phyloP scores from a whole-genome alignment of 2,797 vertebrate species.

The Fratercula arctica region DNA sequence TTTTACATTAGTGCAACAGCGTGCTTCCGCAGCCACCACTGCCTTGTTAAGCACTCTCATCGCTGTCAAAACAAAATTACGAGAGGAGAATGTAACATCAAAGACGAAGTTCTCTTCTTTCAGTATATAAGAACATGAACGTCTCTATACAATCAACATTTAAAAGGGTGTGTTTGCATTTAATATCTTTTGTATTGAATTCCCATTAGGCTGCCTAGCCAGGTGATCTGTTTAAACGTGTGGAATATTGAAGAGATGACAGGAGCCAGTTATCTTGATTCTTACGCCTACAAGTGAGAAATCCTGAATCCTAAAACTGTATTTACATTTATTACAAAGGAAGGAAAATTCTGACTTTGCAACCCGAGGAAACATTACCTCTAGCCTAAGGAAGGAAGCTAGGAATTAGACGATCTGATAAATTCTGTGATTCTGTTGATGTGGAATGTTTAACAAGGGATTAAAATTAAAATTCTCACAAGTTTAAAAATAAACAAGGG shows the following conservation, averaged over 20 bases:
- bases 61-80: not conserved
- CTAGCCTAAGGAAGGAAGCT: not conserved
- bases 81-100: not conserved
- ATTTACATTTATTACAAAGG: not conserved
- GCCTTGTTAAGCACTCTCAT: not conserved
- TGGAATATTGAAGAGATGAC: not conserved
- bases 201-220: not conserved
- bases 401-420: not conserved
- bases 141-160: not conserved
- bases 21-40: not conserved
- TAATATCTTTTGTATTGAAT: not conserved
- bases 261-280: not conserved
- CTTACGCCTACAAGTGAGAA: not conserved
- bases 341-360: not conserved
- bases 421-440: not conserved
- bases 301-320: not conserved
- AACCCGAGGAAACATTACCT: not conserved
- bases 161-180: not conserved
- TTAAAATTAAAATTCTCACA: not conserved
- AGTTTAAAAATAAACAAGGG: not conserved
- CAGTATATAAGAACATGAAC: not conserved
- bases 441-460: not conserved
- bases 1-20: not conserved
- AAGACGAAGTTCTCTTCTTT: not conserved
- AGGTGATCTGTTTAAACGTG: not conserved